Evolutionary conservation across 2,888 invertebrate genomes (phyloP).

Genomic region (Drosophila parthenogenetica): DNA sequence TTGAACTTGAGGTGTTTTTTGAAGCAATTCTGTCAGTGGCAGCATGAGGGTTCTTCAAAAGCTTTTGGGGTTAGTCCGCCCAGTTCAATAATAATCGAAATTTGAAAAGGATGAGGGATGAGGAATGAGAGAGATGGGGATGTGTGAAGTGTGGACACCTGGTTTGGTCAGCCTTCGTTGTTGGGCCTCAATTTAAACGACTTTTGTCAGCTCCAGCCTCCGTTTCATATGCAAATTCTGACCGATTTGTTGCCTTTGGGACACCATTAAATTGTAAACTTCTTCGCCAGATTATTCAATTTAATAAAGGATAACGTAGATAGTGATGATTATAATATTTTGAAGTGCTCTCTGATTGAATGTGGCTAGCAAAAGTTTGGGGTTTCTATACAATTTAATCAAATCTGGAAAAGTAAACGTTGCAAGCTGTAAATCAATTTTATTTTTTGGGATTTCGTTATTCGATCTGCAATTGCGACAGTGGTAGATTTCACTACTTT

Average conservation of each 20-base stretch:
- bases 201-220: conserved; percentile 41
- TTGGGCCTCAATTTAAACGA: conserved; percentile 26
- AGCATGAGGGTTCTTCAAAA: conserved; percentile 17
- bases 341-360: conserved; percentile 57
- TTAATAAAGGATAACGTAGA: conserved; percentile 53
- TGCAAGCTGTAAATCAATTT: conserved; percentile 36
- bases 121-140: neutral
- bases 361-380: conserved; percentile 24
- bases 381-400: neutral
- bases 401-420: conserved; percentile 4
- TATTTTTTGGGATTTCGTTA: conserved; percentile 19
- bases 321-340: conserved; percentile 21
- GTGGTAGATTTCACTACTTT: conserved; percentile 21
- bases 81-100: conserved; percentile 10
- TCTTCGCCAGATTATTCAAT: conserved; percentile 34
- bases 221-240: conserved; percentile 51
- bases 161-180: conserved; percentile 43
- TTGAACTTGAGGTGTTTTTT: neutral
- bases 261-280: conserved; percentile 13
- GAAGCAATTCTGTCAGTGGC: neutral
- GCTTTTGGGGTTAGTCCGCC: conserved; percentile 36
- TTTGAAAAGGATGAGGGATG: conserved; percentile 1
- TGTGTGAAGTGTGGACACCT: conserved; percentile 54
- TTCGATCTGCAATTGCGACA: conserved; percentile 30
- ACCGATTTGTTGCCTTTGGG: conserved; percentile 38